Conservation (phyloP, 2,888 invertebrate genomes). For the Ctenicera cuprea region DNA sequence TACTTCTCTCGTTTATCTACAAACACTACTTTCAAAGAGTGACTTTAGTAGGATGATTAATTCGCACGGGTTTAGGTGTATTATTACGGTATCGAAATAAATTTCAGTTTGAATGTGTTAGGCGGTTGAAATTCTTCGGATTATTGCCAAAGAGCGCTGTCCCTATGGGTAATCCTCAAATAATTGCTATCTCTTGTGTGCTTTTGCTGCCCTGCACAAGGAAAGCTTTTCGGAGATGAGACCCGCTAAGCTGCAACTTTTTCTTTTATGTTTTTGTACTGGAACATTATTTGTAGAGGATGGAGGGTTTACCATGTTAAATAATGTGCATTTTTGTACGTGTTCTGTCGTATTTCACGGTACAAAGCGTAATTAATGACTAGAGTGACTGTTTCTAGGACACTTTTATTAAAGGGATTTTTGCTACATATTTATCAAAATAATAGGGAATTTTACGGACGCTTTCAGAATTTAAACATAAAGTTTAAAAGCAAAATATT, state of each 20-base stretch:
- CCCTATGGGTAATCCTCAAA: constrained; percentile 48
- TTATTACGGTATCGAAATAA: constrained; percentile 33
- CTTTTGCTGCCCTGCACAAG: constrained; percentile 26
- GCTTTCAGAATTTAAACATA: too few relatives aligned
- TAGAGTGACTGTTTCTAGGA: not conserved
- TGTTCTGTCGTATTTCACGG: not conserved
- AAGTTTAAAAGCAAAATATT: too few relatives aligned
- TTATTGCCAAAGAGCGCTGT: constrained; percentile 40
- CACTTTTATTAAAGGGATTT: not conserved
- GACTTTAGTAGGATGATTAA: not conserved
- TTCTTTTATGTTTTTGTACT: constrained; percentile 29
- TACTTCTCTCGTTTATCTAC: too few relatives aligned
- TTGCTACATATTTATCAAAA: not conserved
- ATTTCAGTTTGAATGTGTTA: constrained; percentile 44
- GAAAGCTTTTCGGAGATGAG: constrained; percentile 37
- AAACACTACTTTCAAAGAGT: not conserved
- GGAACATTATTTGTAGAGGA: constrained; percentile 13
- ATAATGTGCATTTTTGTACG: constrained; percentile 21
- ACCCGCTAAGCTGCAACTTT: constrained; percentile 27
- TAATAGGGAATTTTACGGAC: too few relatives aligned
- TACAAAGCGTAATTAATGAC: constrained; percentile 19
- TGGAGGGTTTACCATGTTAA: constrained; percentile 20
- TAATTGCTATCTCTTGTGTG: constrained; percentile 49
- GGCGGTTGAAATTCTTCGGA: constrained; percentile 47
- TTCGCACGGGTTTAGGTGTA: constrained; percentile 14